Evolutionary conservation across 2,797 vertebrate species (phyloP), one percentile per base, ranked within the genome.

Genomic region (Podarcis siculus): DNA sequence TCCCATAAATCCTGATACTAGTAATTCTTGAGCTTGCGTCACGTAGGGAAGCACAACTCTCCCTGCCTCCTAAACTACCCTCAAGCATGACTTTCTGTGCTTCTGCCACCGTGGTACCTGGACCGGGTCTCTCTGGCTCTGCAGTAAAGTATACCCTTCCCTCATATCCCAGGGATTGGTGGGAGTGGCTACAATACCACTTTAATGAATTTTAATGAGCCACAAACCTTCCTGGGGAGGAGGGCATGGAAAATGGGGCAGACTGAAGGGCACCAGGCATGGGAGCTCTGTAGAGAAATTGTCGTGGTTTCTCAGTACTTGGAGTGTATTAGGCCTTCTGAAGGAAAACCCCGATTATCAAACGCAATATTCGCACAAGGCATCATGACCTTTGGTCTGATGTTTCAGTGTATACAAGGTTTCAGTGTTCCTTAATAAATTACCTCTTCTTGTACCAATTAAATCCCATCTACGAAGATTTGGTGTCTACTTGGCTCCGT

Each of bases 191-290:
- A 2, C 30, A 69, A 27, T 19, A 12, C 19, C 67, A 83, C 25
- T 37, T 91, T 93, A 42, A 0, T 83, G 67, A 58, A 79, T 90
- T 93, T 94, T 90, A 93, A 91, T 83, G 75, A 91, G 75, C 79
- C 89, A 76, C 71, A 88, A 78, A 35, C n/a, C 76, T 95, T 89
- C 72, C 84, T 67, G 89, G 93, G 90, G 90, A 84, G 23, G 25
- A 8, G 35, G 49, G 25, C 35, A 4, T 13, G 21, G 12, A 71
- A 37, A 30, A 88, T 91, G 89, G 3, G 77, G 89, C 90, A 97
- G 97, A 97, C 97, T 95, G 93, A 92, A 96, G 96, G 97, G 97
- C 96, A 97, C 97, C 97, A 94, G 82, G 92, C 96, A 96, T 95
- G 93, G 78, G 94, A 96, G 86, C 93, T 95, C 92, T 0, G 6